Percentiles rank a stretch among this genome's conserved stretches.
Conservation (phyloP, 2,113 vertebrate genomes). For the Brienomyrus longianalis region DNA sequence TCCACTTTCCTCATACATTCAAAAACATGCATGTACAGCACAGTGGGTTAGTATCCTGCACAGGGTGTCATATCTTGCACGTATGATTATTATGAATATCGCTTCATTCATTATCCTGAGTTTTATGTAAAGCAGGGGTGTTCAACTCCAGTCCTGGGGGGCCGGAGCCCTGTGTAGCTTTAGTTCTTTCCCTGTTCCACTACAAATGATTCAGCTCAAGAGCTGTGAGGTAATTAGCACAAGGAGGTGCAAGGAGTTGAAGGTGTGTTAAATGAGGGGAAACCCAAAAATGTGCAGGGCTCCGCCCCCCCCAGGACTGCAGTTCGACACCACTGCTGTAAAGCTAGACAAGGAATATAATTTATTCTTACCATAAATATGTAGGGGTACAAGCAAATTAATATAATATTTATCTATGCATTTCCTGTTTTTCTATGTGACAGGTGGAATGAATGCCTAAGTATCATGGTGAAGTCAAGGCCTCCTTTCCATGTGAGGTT, state of each 20-base stretch:
- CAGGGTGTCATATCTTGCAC: neutral
- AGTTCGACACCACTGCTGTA: too few species aligned
- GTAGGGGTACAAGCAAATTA: neutral
- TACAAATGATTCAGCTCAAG: too few species aligned
- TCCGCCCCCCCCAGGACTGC: too few species aligned
- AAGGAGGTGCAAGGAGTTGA: too few species aligned
- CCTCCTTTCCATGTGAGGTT: neutral
- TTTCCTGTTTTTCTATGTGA: neutral
- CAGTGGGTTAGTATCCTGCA: neutral
- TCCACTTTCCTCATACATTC: neutral
- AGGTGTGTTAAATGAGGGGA: too few species aligned
- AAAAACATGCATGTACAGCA: neutral
- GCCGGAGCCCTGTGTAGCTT: too few species aligned
- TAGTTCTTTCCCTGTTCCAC: too few species aligned
- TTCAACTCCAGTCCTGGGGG: too few species aligned
- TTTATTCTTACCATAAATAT: neutral
- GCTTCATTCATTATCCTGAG: neutral
- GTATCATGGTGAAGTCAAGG: neutral
- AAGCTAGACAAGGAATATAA: neutral
- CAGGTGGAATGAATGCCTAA: neutral
- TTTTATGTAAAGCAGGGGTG: too few species aligned
- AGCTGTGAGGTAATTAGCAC: too few species aligned
- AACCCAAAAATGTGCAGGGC: too few species aligned
- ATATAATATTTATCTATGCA: neutral
- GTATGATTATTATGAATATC: neutral